Evolutionary conservation across 1,140 invertebrate genomes (phyloP).

Genomic region (Acromyrmex charruanus): DNA sequence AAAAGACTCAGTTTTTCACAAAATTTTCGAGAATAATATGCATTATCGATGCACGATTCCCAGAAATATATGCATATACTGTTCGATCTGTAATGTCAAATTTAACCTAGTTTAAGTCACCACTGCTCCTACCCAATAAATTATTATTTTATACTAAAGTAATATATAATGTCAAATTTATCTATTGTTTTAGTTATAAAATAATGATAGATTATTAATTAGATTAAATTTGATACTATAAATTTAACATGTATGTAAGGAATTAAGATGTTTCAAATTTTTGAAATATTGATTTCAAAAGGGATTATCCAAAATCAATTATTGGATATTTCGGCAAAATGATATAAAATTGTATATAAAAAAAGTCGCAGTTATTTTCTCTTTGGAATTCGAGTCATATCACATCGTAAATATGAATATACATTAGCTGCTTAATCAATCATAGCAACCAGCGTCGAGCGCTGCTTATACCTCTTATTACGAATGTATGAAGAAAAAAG

Average conservation of each 20-base stretch:
- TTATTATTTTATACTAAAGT: no score
- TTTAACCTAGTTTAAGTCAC: no score
- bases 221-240: no score
- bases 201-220: no score
- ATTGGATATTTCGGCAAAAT: not conserved
- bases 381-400: not conserved
- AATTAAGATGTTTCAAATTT: slow-evolving; percentile 13
- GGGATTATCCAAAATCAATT: not conserved
- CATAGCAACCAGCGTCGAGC: not conserved
- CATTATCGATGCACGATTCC: not conserved
- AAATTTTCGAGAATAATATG: slow-evolving; percentile 38
- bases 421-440: slow-evolving; percentile 27
- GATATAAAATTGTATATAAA: not conserved
- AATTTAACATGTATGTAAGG: no score
- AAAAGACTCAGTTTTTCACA: not conserved
- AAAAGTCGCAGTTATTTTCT: not conserved
- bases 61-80: not conserved
- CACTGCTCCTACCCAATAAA: no score
- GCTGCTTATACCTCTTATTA: slow-evolving; percentile 19
- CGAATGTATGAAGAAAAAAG: slow-evolving; percentile 17
- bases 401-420: not conserved
- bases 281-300: not conserved
- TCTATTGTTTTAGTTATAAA: no score
- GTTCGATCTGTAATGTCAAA: no score
- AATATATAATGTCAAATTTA: no score